phyloP scores from a whole-genome alignment of 2,888 invertebrate species.

The Sialis fuliginosa region DNA sequence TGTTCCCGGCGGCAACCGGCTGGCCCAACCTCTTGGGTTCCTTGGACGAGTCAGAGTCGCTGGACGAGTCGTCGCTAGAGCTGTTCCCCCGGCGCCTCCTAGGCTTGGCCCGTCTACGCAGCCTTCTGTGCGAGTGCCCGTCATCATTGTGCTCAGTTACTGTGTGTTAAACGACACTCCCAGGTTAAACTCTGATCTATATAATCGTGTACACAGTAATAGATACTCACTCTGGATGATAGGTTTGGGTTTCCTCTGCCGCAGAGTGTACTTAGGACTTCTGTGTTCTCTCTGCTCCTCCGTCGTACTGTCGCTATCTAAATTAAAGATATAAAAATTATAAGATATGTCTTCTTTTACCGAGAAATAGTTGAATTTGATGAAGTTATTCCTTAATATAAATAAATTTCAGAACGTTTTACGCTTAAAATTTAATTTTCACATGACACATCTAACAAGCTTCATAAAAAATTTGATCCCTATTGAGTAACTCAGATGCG shows the following conservation, averaged over 20 bases:
- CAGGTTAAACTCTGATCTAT: neutral
- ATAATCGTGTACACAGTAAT: neutral
- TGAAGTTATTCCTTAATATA: too few relatives aligned
- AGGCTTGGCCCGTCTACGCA: neutral
- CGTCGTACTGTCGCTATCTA: constrained; percentile 18
- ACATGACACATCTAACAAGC: too few relatives aligned
- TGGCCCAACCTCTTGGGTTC: neutral
- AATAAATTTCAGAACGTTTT: too few relatives aligned
- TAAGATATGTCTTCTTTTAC: too few relatives aligned
- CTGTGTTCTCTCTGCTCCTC: constrained; percentile 19
- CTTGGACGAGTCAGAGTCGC: neutral
- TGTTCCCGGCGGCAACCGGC: neutral
- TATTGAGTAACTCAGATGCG: too few relatives aligned
- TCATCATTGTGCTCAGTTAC: too few relatives aligned
- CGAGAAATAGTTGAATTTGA: too few relatives aligned
- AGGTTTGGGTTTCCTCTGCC: constrained; percentile 5
- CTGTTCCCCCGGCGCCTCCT: neutral
- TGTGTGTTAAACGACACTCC: constrained; percentile 3
- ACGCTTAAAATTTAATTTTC: too few relatives aligned
- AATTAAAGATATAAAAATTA: neutral
- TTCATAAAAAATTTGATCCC: too few relatives aligned
- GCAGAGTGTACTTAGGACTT: constrained; percentile 13
- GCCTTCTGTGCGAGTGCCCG: neutral
- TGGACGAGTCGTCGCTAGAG: neutral
- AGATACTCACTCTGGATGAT: constrained; percentile 6